Evolutionary conservation across 2,888 invertebrate genomes (phyloP).

Genomic region (Beris chalybata): DNA sequence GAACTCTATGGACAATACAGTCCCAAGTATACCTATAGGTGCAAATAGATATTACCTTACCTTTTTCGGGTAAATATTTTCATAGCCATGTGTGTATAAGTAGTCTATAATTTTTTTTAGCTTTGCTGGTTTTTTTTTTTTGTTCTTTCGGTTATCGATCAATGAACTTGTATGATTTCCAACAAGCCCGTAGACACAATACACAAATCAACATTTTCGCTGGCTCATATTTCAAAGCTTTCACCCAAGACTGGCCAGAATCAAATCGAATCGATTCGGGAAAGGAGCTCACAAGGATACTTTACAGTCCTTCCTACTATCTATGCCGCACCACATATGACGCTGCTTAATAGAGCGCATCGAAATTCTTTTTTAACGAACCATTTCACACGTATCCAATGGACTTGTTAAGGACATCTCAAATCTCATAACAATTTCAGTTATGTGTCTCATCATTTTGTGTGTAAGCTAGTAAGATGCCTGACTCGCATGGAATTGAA

Average conservation of each 20-base stretch:
- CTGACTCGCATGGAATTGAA: constrained; percentile 28
- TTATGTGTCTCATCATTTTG: constrained; percentile 37
- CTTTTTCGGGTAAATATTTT: constrained; percentile 23
- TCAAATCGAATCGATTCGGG: too few species aligned
- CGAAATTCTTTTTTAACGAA: constrained; percentile 34
- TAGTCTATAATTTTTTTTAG: background rate
- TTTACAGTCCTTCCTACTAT: background rate
- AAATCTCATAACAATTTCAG: constrained; percentile 34
- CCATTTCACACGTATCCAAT: constrained; percentile 37
- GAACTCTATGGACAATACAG: too few species aligned
- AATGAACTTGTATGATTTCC: constrained; percentile 35
- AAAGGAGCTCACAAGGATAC: too few species aligned
- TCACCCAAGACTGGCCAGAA: background rate
- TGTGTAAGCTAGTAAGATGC: constrained; percentile 14
- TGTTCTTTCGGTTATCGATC: constrained; percentile 33
- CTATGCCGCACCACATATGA: constrained; percentile 1
- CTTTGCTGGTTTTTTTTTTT: constrained; percentile 17
- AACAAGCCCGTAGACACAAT: background rate
- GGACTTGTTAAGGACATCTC: constrained; percentile 36
- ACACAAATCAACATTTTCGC: constrained; percentile 28
- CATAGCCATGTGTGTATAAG: constrained; percentile 5
- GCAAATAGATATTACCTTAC: constrained; percentile 3
- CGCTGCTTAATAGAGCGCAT: constrained; percentile 6
- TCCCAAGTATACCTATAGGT: background rate
- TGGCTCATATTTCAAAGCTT: constrained; percentile 32